A percentile compares a stretch with the other conserved stretches of the same genome.
Conservation (phyloP, 2,113 vertebrate genomes). For the Narcine bancroftii region DNA sequence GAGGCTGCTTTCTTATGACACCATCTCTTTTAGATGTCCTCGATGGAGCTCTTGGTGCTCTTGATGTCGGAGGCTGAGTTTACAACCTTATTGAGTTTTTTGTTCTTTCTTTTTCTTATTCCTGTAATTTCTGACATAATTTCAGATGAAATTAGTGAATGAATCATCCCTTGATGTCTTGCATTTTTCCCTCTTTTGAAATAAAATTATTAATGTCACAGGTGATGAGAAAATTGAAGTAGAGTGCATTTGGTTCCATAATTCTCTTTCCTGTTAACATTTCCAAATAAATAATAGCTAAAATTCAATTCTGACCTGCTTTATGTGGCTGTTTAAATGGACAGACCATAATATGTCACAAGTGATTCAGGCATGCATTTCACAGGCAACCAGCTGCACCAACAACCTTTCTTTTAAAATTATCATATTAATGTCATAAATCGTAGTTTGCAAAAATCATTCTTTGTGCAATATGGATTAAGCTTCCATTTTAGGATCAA, state of each 20-base stretch:
- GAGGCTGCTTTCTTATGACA: no score
- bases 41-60: no score
- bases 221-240: not conserved
- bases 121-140: not conserved
- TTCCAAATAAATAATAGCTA: not conserved
- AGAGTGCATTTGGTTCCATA: not conserved
- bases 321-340: not conserved
- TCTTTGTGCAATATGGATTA: not conserved
- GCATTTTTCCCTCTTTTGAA: not conserved
- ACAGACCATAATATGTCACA: not conserved
- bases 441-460: conserved; percentile 13
- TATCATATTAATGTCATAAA: not conserved
- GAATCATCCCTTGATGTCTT: not conserved
- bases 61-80: no score
- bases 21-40: no score
- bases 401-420: not conserved
- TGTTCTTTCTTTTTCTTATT: no score
- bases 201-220: not conserved
- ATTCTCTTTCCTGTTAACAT: not conserved
- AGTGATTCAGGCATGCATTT: not conserved
- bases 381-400: not conserved
- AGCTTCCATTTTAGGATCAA: conserved; percentile 24
- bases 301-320: not conserved
- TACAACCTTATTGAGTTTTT: no score
- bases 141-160: not conserved